Evolutionary conservation across 2,797 vertebrate species (phyloP).

Genomic region (Lacerta bilineata): DNA sequence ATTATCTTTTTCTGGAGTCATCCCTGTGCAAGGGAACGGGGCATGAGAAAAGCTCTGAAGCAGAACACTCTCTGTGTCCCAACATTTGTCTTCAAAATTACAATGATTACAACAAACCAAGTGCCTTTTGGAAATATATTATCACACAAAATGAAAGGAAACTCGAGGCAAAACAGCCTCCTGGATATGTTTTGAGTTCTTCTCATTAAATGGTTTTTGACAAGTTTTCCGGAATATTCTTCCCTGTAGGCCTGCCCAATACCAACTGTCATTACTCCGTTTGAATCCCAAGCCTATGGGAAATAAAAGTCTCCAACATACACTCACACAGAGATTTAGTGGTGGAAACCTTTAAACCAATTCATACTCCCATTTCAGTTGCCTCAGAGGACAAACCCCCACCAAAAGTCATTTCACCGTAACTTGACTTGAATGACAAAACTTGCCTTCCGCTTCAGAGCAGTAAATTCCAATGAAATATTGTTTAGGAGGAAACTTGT

Average conservation of each 20-base stretch:
- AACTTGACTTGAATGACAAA: neutral
- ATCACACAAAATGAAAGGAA: neutral
- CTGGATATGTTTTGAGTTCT: neutral
- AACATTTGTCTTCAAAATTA: neutral
- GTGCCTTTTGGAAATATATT: neutral
- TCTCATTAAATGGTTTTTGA: slow-evolving; percentile 26
- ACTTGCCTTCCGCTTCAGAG: neutral
- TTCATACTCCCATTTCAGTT: neutral
- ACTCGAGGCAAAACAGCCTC: neutral
- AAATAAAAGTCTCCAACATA: slow-evolving; percentile 1
- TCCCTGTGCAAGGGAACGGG: too few species aligned
- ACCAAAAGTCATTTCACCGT: neutral
- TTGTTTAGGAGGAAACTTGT: neutral
- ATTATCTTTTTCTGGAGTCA: too few species aligned
- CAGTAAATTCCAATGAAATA: neutral
- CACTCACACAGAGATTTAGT: neutral
- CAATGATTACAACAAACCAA: neutral
- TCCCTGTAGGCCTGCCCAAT: neutral
- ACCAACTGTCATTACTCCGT: slow-evolving; percentile 1
- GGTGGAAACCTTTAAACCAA: slow-evolving; percentile 12
- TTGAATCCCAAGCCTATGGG: neutral
- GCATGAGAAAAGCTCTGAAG: neutral
- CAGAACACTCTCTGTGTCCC: neutral
- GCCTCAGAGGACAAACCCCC: slow-evolving; percentile 4
- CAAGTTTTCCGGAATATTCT: neutral